phyloP scores from a whole-genome alignment of 2,888 invertebrate species.

The Morpho helenor region DNA sequence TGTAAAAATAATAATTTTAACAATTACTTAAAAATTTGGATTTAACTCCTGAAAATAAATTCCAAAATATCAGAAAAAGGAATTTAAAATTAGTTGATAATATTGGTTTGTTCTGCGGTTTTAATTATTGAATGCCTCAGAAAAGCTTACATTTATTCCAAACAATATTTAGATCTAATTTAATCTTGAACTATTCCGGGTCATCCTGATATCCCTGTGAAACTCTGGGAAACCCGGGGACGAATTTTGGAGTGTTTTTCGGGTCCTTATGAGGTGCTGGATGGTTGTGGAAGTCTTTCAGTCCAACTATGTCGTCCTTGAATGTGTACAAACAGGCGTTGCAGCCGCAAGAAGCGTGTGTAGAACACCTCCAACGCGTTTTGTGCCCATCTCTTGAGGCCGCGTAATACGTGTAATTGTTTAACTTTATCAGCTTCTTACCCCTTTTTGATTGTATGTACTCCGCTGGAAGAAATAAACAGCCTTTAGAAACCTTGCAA shows the following conservation, averaged over 20 bases:
- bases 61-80: too few species aligned
- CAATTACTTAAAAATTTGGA: too few species aligned
- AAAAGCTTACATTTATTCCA: background rate
- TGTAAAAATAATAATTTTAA: too few species aligned
- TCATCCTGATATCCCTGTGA: background rate
- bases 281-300: constrained; percentile 31
- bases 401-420: constrained; percentile 33
- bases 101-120: too few species aligned
- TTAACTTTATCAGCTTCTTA: constrained; percentile 26
- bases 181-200: background rate
- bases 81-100: too few species aligned
- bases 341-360: constrained; percentile 28
- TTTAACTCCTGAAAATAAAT: too few species aligned
- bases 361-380: constrained; percentile 31
- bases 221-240: constrained; percentile 4
- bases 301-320: constrained; percentile 29
- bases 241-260: constrained; percentile 2
- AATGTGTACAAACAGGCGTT: constrained; percentile 30
- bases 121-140: background rate
- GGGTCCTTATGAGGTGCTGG: constrained; percentile 8
- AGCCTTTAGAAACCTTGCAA: background rate
- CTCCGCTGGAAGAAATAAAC: constrained; percentile 25
- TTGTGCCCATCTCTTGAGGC: constrained; percentile 19
- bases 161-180: background rate
- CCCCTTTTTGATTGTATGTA: constrained; percentile 32